These are phyloP conservation scores for Clepsis dumicolana DNA, from an alignment of 2,888 invertebrate genomes.

Conservation along the genomic window DNA sequence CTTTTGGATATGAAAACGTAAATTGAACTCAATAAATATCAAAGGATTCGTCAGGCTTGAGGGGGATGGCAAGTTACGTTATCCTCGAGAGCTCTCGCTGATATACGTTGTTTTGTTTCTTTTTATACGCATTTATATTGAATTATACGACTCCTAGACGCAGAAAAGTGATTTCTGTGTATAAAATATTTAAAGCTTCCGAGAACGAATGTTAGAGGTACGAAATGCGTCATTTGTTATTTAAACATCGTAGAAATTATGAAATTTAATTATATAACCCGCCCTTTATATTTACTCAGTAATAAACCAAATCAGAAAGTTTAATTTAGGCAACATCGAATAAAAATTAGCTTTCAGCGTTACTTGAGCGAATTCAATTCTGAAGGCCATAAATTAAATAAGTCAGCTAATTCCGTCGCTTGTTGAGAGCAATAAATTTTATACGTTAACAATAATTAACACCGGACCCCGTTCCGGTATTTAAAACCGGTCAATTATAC, in stretches of 20 bases:
- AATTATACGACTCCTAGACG: background rate
- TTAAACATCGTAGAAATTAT: background rate
- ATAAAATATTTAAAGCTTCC: background rate
- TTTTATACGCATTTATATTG: slow-evolving; percentile 22
- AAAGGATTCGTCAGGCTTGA: slow-evolving; percentile 68
- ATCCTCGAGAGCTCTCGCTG: slow-evolving; percentile 61
- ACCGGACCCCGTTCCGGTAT: slow-evolving; percentile 61
- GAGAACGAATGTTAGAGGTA: background rate
- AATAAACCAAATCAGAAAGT: slow-evolving; percentile 10
- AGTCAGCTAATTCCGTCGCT: slow-evolving; percentile 38
- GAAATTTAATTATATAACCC: background rate
- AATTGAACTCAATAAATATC: slow-evolving; percentile 76
- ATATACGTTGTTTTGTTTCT: slow-evolving; percentile 57
- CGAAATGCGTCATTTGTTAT: background rate
- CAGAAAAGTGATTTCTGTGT: background rate
- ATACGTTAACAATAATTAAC: slow-evolving; percentile 61
- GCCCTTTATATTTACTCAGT: background rate
- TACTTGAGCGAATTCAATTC: slow-evolving; percentile 10
- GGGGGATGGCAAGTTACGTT: slow-evolving; percentile 60
- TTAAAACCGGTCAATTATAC: slow-evolving; percentile 77
- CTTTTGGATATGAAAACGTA: slow-evolving; percentile 66
- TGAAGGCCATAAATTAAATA: slow-evolving; percentile 37
- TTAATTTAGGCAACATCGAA: slow-evolving; percentile 21
- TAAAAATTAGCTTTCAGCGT: slow-evolving; percentile 35
- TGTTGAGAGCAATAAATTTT: slow-evolving; percentile 51